Percentiles rank a stretch among this genome's conserved stretches.
phyloP scores from a whole-genome alignment of 2,888 invertebrate species.

The Agrilus biguttatus region DNA sequence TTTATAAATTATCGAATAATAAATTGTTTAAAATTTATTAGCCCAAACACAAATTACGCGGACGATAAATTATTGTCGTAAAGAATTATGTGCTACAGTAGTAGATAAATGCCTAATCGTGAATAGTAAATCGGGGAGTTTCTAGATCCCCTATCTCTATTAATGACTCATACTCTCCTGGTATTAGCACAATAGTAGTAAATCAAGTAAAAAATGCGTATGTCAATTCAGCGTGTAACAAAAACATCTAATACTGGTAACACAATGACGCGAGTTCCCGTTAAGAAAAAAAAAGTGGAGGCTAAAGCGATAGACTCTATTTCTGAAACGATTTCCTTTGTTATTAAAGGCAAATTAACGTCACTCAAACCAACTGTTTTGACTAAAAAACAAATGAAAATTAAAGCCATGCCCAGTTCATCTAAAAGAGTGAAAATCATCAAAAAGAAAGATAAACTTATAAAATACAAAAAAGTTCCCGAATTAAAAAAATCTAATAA shows the following conservation, averaged over 20 bases:
- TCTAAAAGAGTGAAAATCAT: conserved; percentile 32
- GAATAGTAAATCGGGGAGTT: too few relatives aligned
- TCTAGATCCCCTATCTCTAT: too few relatives aligned
- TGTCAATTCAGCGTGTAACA: conserved; percentile 7
- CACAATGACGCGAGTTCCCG: conserved; percentile 13
- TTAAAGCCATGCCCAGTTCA: conserved; percentile 12
- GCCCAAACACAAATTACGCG: too few relatives aligned
- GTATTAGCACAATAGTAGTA: too few relatives aligned
- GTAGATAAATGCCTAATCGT: too few relatives aligned
- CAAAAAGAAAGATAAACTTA: conserved; percentile 18
- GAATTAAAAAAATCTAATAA: conserved; percentile 2
- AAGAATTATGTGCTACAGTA: too few relatives aligned
- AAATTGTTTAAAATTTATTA: too few relatives aligned
- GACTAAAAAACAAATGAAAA: conserved; percentile 12
- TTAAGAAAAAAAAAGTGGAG: conserved; percentile 18
- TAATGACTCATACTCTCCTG: too few relatives aligned
- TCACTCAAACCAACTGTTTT: conserved; percentile 17
- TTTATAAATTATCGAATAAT: too few relatives aligned
- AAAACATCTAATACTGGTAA: conserved; percentile 9
- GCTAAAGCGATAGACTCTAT: conserved; percentile 19
- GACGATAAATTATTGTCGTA: too few relatives aligned
- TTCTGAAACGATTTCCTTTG: conserved; percentile 28
- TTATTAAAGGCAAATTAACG: conserved; percentile 27
- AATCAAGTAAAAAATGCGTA: conserved; percentile 7
- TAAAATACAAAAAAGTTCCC: not conserved